Evolutionary conservation across 2,888 invertebrate species (phyloP), one percentile per base, ranked within the genome.

Genomic region (Synanthedon myopaeformis): DNA sequence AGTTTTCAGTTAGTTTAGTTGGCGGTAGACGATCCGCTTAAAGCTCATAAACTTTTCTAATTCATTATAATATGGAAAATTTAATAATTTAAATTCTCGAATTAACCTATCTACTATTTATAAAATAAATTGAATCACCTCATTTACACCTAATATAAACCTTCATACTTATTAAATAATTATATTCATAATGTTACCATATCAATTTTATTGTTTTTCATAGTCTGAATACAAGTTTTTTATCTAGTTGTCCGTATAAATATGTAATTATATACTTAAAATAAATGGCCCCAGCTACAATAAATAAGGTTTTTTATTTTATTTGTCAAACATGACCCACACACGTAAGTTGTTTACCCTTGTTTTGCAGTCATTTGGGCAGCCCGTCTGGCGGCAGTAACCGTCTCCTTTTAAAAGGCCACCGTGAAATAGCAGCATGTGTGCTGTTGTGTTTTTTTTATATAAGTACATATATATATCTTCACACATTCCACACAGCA

Each of bases 171-270:
- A 70, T 56, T 65, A 65, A 72, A 74, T 76, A 76, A 74, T 74
- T 82, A 76, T 81, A 82, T 75, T 74, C 82, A 83, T 84, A 85
- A 74, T 82, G 76, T 81, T 83, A 76, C 75, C 82, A 83, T 84
- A 85, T 84, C 82, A 82, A 59, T 35, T 49, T 49, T n/a, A 76
- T 79, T 81, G 76, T 79, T 83, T 82, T 81, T 81, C 76, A 75
- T 80, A 78, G 74, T 82, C 77, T 79, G 79, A 73, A 77, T 72
- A 73, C 73, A 74, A 79, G 72, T 76, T 76, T 79, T 81, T 69
- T 82, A 82, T 80, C 79, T 81, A 82, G 80, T 80, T 83, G 78
- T 82, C 79, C 80, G 72, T 72, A 64, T 76, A 19, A 49, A 35
- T 35, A 51, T 51, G 41, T 51, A 74, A 74, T 35, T 35, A 35